phyloP scores from a whole-genome alignment of 1,140 invertebrate species.

The Himalopsyche phryganea region DNA sequence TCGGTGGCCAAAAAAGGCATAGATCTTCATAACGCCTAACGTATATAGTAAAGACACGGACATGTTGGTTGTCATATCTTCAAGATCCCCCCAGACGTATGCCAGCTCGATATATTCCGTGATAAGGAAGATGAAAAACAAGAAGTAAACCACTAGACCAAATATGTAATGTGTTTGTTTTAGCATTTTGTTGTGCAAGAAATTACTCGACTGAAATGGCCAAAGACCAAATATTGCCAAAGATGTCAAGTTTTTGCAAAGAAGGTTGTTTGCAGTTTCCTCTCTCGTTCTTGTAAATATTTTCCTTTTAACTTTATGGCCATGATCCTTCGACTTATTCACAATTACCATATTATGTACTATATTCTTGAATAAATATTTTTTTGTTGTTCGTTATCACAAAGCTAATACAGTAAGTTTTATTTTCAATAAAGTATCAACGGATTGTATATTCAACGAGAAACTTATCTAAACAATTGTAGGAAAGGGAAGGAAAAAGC shows the following conservation, averaged over 20 bases:
- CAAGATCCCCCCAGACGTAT: slow-evolving; percentile 30
- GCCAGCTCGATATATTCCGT: slow-evolving; percentile 31
- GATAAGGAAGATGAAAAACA: slow-evolving; percentile 29
- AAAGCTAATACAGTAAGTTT: no score
- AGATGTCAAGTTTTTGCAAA: slow-evolving; percentile 27
- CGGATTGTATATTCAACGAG: no score
- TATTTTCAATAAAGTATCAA: no score
- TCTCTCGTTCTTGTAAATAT: no score
- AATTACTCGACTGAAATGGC: slow-evolving; percentile 27
- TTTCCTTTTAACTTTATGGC: no score
- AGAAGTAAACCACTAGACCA: slow-evolving; percentile 21
- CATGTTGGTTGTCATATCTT: slow-evolving; percentile 34
- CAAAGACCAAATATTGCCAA: slow-evolving; percentile 29
- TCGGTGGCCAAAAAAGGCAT: slow-evolving; percentile 24
- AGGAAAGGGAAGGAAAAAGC: no score
- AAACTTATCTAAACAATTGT: no score
- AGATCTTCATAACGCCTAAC: slow-evolving; percentile 29
- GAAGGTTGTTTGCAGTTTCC: slow-evolving; percentile 4
- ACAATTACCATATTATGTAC: no score
- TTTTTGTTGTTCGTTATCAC: no score
- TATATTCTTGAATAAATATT: no score
- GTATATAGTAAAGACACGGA: slow-evolving; percentile 31
- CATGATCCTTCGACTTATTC: no score
- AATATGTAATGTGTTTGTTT: slow-evolving; percentile 12
- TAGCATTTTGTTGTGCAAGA: slow-evolving; percentile 20